Conservation (phyloP, 2,797 vertebrate species). For the Margarornis squamiger region DNA sequence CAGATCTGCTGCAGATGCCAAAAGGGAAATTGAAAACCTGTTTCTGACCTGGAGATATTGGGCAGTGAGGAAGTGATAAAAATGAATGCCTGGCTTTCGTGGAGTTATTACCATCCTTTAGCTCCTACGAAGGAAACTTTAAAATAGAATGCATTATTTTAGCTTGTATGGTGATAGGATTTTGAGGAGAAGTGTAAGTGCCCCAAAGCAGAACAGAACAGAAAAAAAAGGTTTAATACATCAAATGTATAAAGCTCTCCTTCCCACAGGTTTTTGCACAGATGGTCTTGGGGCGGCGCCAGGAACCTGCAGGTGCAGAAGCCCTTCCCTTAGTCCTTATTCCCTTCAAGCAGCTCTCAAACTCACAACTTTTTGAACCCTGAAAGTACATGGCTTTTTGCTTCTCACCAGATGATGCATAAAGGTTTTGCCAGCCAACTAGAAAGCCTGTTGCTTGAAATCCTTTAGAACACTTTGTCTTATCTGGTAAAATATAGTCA, state of each 20-base stretch:
- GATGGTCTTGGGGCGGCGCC: neutral
- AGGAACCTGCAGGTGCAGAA: neutral
- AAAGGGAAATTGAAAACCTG: slow-evolving; percentile 2
- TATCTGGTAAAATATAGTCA: neutral
- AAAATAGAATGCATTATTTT: neutral
- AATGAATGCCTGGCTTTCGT: neutral
- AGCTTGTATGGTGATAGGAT: neutral
- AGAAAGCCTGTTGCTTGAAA: neutral
- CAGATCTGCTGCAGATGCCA: neutral
- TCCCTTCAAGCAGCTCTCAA: neutral
- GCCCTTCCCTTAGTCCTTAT: neutral
- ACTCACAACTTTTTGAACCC: neutral
- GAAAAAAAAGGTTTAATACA: neutral
- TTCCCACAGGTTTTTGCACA: neutral
- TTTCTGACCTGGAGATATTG: neutral
- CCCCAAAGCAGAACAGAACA: neutral
- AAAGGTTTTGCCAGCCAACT: neutral
- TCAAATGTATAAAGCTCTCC: neutral
- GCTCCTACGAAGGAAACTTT: neutral
- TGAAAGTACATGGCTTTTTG: neutral
- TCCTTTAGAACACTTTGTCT: neutral
- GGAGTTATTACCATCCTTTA: neutral
- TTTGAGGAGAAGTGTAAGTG: neutral
- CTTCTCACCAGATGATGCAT: neutral
- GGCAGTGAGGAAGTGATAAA: neutral